phyloP scores from a whole-genome alignment of 2,113 vertebrate species.

The Notiomystis cincta region DNA sequence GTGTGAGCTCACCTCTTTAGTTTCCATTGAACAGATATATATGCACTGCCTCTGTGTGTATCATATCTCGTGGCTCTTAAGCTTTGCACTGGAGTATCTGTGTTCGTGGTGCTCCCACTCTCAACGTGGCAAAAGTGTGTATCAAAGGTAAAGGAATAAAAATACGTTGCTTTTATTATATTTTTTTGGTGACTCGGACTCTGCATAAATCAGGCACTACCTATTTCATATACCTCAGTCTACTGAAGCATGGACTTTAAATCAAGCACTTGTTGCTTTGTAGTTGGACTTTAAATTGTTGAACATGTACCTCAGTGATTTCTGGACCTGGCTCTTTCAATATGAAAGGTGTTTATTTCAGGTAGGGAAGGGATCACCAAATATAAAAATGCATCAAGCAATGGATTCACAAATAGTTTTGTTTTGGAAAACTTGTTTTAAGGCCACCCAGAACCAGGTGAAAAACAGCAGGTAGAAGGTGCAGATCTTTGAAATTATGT shows the following conservation, averaged over 20 bases:
- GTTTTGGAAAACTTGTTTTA: not conserved
- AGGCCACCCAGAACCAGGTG: not conserved
- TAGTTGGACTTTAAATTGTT: not conserved
- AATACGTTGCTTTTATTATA: not conserved
- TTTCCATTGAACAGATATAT: not conserved
- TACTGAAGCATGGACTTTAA: not conserved
- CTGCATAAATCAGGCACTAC: not conserved
- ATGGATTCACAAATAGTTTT: not conserved
- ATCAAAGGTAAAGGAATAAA: not conserved
- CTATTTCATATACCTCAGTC: not conserved
- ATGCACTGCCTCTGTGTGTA: not conserved
- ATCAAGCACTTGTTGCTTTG: not conserved
- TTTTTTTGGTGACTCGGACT: not conserved
- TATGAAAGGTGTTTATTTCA: not conserved
- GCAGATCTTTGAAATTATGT: not conserved
- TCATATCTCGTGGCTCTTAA: not conserved
- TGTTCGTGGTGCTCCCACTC: not conserved
- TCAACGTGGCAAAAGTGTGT: not conserved
- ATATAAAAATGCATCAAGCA: not conserved
- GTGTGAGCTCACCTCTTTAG: not conserved
- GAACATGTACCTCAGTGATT: not conserved
- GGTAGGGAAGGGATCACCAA: not conserved
- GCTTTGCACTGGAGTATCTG: not conserved
- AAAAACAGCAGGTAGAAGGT: not conserved
- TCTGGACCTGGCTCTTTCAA: not conserved